Base-by-base conservation (phyloP, 2,888 invertebrate species). In the Eurytoma californica region DNA sequence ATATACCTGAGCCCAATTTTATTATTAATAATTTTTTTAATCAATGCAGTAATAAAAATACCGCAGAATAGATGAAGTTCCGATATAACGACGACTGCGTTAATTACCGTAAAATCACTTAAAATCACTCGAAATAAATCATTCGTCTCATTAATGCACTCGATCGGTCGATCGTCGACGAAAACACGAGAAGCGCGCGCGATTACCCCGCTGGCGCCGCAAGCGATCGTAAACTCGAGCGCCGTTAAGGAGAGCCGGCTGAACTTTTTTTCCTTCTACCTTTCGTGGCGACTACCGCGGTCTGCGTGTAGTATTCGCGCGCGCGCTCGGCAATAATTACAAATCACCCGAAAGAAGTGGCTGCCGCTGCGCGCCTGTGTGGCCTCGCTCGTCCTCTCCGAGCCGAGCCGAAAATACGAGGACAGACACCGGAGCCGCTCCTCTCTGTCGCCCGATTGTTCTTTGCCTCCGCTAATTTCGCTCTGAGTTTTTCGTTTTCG, bases 271-370 rank as follows among this genome's bases (percentile, higher is more conserved):
- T 20, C 13, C 0, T 24, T 30, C 16, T 72, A 30, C 51, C 30
- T 60, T 49, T 60, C 47, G 30, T 28, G 24, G 30, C 74, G 60
- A 76, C 75, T 75, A 75, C 67, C 60, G 72, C 28, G 58, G 57
- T n/a, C n/a, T 53, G n/a, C 28, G 57, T 24, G 16, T 60, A 58
- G 39, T 49, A 28, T 60, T 63, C 68, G 61, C 24, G 24, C 24
- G 55, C 55, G 16, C 72, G 12, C 28, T 24, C n/a, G 70, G 61
- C 80, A 76, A 76, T 80, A 80, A 80, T 80, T 80, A 80, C 80
- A 80, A 80, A 80, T 80, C 80, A 76, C 67, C 79, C 72, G 28
- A 68, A 74, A 70, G 57, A 49, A 70, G 70, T 14, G 55, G 53
- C 47, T 18, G 66, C 53, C 18, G 39, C 16, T 18, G 18, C 4